These are phyloP conservation scores for Listronotus bonariensis DNA, from an alignment of 1,140 invertebrate genomes.

Conservation along the genomic window DNA sequence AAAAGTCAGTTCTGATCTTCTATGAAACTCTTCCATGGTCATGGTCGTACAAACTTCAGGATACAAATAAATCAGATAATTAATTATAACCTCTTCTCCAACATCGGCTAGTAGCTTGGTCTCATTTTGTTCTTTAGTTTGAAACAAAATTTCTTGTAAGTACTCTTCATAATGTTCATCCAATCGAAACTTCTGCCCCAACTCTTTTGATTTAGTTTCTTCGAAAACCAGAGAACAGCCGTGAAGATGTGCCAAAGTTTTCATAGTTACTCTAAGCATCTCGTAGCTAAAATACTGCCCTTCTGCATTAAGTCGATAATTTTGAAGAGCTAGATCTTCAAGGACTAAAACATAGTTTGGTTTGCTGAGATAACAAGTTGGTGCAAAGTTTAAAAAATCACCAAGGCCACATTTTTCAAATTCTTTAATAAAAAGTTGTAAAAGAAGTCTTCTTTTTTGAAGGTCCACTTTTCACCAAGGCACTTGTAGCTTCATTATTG, in stretches of 20 bases:
- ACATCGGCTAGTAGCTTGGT: background rate
- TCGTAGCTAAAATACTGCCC: slow-evolving; percentile 43
- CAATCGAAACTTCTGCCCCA: slow-evolving; percentile 26
- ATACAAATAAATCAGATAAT: slow-evolving; percentile 2
- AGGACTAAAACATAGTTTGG: slow-evolving; percentile 42
- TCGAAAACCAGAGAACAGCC: slow-evolving; percentile 52
- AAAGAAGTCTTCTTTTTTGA: slow-evolving; percentile 42
- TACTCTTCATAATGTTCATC: slow-evolving; percentile 32
- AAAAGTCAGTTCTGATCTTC: background rate
- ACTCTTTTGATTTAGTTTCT: slow-evolving; percentile 38
- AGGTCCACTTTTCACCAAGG: background rate
- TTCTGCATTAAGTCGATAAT: slow-evolving; percentile 44
- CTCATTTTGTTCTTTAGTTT: slow-evolving; percentile 3
- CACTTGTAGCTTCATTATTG: background rate
- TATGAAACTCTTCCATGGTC: slow-evolving; percentile 20
- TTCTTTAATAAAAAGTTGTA: slow-evolving; percentile 34
- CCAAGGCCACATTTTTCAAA: slow-evolving; percentile 38
- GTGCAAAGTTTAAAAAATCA: slow-evolving; percentile 38
- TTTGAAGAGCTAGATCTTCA: slow-evolving; percentile 40
- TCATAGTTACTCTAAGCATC: slow-evolving; percentile 45
- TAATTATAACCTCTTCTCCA: background rate
- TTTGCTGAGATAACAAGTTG: slow-evolving; percentile 35
- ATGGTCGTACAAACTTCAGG: slow-evolving; percentile 7
- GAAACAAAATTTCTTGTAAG: slow-evolving; percentile 38
- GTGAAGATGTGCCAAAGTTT: slow-evolving; percentile 52